A percentile compares a stretch with the other conserved stretches of the same genome.
phyloP scores from a whole-genome alignment of 2,113 vertebrate species.

The Sturnus vulgaris region DNA sequence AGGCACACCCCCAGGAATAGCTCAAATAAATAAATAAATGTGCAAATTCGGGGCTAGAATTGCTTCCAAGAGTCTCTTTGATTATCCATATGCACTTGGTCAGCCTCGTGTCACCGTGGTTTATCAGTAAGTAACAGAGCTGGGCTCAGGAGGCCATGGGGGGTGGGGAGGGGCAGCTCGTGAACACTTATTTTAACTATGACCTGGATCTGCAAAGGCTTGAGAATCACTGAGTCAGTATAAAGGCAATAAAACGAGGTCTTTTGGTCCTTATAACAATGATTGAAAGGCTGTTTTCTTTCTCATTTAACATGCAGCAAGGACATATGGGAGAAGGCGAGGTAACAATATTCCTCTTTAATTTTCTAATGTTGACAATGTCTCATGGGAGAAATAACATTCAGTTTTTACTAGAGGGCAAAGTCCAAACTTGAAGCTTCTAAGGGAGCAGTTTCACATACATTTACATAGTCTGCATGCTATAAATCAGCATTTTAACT shows the following conservation, averaged over 20 bases:
- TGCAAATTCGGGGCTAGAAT: neutral
- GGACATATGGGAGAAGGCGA: constrained; percentile 99
- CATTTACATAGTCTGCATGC: constrained; percentile 31
- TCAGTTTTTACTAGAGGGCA: constrained; percentile 28
- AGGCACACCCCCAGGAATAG: neutral
- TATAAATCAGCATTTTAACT: constrained; percentile 26
- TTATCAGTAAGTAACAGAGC: neutral
- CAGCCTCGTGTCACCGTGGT: neutral
- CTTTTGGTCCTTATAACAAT: constrained; percentile 78
- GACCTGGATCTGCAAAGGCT: constrained; percentile 35
- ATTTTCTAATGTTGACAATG: constrained; percentile 78
- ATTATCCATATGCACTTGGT: neutral
- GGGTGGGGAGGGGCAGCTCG: neutral
- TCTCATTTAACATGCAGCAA: constrained; percentile 97
- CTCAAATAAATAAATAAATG: neutral
- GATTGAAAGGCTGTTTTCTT: constrained; percentile 85
- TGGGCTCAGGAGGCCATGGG: constrained; percentile 22
- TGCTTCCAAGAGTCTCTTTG: neutral
- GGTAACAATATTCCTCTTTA: constrained; percentile 88
- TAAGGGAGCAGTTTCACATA: neutral
- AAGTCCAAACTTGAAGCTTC: constrained; percentile 4
- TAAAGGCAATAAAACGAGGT: constrained; percentile 63
- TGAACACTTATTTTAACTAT: neutral
- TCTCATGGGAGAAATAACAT: constrained; percentile 67
- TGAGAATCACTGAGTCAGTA: constrained; percentile 51